These are phyloP conservation scores for Pterobdella sp. DNA, from an alignment of 2,888 invertebrate genomes.

Conservation along the genomic window DNA sequence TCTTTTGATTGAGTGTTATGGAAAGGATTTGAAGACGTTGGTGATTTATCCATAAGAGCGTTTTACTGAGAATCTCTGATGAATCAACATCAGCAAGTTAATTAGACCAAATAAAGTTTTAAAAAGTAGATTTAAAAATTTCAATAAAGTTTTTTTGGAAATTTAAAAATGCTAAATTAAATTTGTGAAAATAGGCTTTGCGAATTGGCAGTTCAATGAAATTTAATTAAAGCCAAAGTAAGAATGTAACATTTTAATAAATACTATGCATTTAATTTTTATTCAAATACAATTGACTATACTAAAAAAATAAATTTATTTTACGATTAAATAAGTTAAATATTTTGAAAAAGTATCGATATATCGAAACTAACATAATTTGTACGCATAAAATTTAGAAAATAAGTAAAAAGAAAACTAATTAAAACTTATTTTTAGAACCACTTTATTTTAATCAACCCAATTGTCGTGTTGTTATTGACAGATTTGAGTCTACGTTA, in stretches of 20 bases:
- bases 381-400: too few relatives aligned
- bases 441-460: too few relatives aligned
- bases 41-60: slow-evolving; percentile 20
- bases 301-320: too few relatives aligned
- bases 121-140: background rate
- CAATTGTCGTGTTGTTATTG: too few relatives aligned
- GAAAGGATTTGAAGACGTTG: background rate
- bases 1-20: background rate
- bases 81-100: background rate
- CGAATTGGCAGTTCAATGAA: background rate
- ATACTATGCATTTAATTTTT: too few relatives aligned
- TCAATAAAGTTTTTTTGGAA: background rate
- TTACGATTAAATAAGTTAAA: too few relatives aligned
- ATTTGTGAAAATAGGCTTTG: background rate
- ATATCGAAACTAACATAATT: too few relatives aligned
- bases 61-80: background rate
- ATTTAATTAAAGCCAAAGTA: background rate
- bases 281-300: too few relatives aligned
- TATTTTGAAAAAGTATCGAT: too few relatives aligned
- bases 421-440: too few relatives aligned
- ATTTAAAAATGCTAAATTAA: background rate
- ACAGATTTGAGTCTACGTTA: too few relatives aligned
- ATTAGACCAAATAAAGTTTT: background rate
- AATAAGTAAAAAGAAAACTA: too few relatives aligned
- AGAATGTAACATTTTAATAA: slow-evolving; percentile 20